A percentile compares a stretch with the other conserved stretches of the same genome.
Conservation (phyloP, 2,888 invertebrate genomes). For the Pyrochroa serraticornis region DNA sequence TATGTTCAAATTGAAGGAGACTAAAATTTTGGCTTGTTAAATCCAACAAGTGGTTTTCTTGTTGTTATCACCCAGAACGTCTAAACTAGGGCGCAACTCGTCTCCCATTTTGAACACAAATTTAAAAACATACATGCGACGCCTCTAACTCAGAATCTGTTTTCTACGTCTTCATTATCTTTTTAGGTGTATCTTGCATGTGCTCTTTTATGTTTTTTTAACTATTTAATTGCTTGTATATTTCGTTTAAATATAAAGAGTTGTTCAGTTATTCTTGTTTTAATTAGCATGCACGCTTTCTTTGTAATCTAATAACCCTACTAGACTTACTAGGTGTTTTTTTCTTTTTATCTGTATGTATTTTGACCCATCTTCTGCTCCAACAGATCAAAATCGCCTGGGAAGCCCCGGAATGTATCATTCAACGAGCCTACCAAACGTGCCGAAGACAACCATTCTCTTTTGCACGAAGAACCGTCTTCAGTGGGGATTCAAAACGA, state of each 20-base stretch:
- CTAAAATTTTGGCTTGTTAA: too few relatives aligned
- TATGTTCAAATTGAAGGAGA: too few relatives aligned
- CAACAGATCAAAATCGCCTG: constrained; percentile 53
- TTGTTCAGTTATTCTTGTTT: too few relatives aligned
- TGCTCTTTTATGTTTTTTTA: constrained; percentile 12
- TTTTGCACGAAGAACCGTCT: constrained; percentile 58
- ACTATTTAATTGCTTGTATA: constrained; percentile 5
- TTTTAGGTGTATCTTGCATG: constrained; percentile 7
- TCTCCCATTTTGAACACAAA: neutral
- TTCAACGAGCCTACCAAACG: constrained; percentile 58
- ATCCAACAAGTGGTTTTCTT: too few relatives aligned
- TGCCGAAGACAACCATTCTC: constrained; percentile 74
- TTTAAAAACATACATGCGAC: neutral
- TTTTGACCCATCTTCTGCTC: constrained; percentile 9
- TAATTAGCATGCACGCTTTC: too few relatives aligned
- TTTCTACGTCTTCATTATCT: neutral
- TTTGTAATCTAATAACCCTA: too few relatives aligned
- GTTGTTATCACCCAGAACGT: too few relatives aligned
- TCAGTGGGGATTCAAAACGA: constrained; percentile 55
- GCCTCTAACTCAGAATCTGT: neutral
- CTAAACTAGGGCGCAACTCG: too few relatives aligned
- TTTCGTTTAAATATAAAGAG: too few relatives aligned
- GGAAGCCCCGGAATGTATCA: constrained; percentile 55
- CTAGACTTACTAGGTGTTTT: too few relatives aligned
- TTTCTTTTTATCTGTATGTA: too few relatives aligned